Evolutionary conservation across 2,113 vertebrate genomes (phyloP).

Genomic region (Heptranchias perlo): DNA sequence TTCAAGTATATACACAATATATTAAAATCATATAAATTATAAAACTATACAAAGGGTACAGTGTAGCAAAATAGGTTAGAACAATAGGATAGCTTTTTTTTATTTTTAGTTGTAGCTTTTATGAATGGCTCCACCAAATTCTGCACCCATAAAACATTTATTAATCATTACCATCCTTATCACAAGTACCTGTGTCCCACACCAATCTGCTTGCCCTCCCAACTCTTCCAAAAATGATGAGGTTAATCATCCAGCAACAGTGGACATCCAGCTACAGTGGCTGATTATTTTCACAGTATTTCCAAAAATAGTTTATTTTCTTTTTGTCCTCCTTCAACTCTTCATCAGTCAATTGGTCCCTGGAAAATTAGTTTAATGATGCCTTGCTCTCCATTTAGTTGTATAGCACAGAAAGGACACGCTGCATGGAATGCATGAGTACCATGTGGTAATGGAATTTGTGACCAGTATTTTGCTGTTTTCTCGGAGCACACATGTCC

Average conservation of each 20-base stretch:
- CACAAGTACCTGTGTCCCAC: not conserved
- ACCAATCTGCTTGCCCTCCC: not conserved
- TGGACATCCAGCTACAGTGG: constrained; percentile 58
- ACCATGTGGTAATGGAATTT: constrained; percentile 91
- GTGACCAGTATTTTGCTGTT: constrained; percentile 89
- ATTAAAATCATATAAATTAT: constrained; percentile 83
- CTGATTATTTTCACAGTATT: constrained; percentile 72
- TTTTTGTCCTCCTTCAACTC: constrained; percentile 41
- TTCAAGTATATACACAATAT: constrained; percentile 66
- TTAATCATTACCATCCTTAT: not conserved
- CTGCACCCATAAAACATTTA: constrained; percentile 26
- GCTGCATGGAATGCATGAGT: constrained; percentile 95
- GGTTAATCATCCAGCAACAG: constrained; percentile 52
- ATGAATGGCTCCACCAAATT: constrained; percentile 20
- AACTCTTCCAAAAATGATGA: constrained; percentile 43
- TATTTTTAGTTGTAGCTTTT: constrained; percentile 42
- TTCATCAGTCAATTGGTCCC: constrained; percentile 83
- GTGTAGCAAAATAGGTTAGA: constrained; percentile 58
- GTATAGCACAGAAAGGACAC: constrained; percentile 90
- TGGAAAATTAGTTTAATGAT: constrained; percentile 94
- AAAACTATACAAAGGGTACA: constrained; percentile 71
- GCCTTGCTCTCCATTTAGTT: constrained; percentile 79
- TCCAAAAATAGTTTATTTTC: constrained; percentile 41
- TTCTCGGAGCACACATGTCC: constrained; percentile 97
- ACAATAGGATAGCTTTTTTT: constrained; percentile 45